Evolutionary conservation across 2,797 vertebrate species (phyloP).

Genomic region (Melopsittacus undulatus): DNA sequence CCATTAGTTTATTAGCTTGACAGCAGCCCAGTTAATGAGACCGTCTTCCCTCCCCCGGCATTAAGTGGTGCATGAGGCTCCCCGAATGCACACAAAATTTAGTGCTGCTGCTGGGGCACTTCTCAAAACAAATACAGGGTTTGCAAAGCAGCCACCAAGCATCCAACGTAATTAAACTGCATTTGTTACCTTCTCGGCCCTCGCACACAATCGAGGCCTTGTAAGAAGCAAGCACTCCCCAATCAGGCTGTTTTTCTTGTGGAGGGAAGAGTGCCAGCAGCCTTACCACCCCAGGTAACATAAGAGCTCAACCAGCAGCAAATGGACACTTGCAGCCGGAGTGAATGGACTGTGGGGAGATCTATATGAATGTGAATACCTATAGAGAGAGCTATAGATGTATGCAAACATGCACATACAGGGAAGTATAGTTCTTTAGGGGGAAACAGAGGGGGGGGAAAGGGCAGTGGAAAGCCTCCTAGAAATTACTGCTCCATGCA

Average conservation of each 20-base stretch:
- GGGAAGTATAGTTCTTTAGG: constrained; percentile 31
- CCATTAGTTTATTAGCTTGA: constrained; percentile 77
- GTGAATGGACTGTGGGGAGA: constrained; percentile 64
- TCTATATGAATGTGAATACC: constrained; percentile 21
- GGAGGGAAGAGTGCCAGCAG: constrained; percentile 76
- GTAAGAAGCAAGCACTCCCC: constrained; percentile 70
- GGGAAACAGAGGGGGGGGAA: fast-evolving
- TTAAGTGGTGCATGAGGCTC: constrained; percentile 66
- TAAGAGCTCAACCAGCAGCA: constrained; percentile 71
- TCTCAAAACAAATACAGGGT: constrained; percentile 85
- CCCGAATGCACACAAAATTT: constrained; percentile 77
- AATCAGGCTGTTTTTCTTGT: constrained; percentile 77
- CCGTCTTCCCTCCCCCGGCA: constrained; percentile 69
- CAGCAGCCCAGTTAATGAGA: constrained; percentile 76
- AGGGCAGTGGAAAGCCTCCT: constrained; percentile 44
- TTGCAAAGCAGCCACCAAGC: constrained; percentile 80
- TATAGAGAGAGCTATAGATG: background rate
- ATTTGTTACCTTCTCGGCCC: constrained; percentile 79
- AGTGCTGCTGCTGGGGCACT: constrained; percentile 70
- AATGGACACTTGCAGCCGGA: constrained; percentile 70
- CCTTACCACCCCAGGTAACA: constrained; percentile 72
- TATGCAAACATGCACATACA: constrained; percentile 38
- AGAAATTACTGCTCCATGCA: constrained; percentile 51
- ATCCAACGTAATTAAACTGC: constrained; percentile 82
- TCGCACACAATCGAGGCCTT: constrained; percentile 79